Evolutionary conservation across 2,888 invertebrate genomes (phyloP).

Genomic region (Seira ritae): DNA sequence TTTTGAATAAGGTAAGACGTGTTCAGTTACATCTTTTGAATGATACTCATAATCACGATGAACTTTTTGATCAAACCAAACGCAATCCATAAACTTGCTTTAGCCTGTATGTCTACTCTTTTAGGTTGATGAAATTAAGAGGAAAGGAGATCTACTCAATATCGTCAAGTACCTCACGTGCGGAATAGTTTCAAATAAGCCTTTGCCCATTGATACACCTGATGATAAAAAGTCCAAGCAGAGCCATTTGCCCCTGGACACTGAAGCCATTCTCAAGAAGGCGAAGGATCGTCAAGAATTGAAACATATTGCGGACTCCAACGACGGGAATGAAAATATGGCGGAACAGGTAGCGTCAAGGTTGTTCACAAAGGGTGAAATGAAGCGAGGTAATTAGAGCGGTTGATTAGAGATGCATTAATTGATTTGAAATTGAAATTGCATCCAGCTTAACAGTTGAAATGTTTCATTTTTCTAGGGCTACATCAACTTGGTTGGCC

Average conservation of each 20-base stretch:
- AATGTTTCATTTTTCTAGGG: no score
- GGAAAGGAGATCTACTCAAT: constrained; percentile 85
- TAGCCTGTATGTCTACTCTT: constrained; percentile 59
- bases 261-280: constrained; percentile 52
- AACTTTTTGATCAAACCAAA: neutral
- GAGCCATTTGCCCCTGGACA: constrained; percentile 41
- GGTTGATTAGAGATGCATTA: no score
- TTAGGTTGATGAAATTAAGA: constrained; percentile 84
- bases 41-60: neutral
- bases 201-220: constrained; percentile 43
- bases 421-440: neutral
- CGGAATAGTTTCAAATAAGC: constrained; percentile 73
- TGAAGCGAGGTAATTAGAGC: constrained; percentile 52
- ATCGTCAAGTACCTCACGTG: constrained; percentile 84
- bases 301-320: neutral
- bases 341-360: neutral
- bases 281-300: constrained; percentile 42
- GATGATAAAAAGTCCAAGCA: constrained; percentile 32
- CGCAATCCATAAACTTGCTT: no score
- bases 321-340: neutral
- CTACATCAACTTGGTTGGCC: constrained; percentile 79
- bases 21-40: neutral
- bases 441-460: no score
- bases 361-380: constrained; percentile 48
- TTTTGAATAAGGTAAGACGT: constrained; percentile 89